Evolutionary conservation across 2,113 vertebrate species (phyloP).

Genomic region (Sigmodon hispidus): DNA sequence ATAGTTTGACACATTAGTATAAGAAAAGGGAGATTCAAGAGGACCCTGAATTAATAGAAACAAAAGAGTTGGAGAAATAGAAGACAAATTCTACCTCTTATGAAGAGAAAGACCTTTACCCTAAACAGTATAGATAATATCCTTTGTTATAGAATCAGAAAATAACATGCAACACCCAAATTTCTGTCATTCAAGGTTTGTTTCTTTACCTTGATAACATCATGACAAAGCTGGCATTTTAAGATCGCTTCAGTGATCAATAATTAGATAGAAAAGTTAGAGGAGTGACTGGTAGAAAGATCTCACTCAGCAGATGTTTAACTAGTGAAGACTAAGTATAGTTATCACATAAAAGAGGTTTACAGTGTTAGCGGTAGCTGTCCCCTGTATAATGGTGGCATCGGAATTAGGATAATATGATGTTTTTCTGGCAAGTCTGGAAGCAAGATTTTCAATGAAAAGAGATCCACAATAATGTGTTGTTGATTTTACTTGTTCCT

Average conservation of each 20-base stretch:
- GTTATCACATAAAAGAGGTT: background rate
- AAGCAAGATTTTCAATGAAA: background rate
- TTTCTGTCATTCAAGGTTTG: background rate
- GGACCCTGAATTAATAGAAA: background rate
- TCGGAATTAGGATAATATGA: background rate
- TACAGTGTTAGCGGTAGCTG: background rate
- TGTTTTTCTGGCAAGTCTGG: background rate
- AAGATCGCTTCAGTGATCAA: background rate
- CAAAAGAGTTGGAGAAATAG: background rate
- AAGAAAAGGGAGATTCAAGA: background rate
- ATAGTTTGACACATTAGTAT: background rate
- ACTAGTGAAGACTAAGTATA: background rate
- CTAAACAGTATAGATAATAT: background rate
- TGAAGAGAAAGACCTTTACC: background rate
- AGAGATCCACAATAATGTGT: background rate
- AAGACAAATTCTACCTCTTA: background rate
- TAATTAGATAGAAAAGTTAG: conserved; percentile 25
- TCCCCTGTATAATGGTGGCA: background rate
- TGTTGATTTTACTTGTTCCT: background rate
- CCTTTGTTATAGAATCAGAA: conserved; percentile 51
- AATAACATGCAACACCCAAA: background rate
- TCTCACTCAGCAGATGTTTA: background rate
- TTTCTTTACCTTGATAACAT: conserved; percentile 39
- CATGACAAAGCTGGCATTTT: background rate
- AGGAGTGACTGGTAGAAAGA: background rate